phyloP scores from a whole-genome alignment of 1,140 invertebrate genomes.

The Pseudoatta argentina region DNA sequence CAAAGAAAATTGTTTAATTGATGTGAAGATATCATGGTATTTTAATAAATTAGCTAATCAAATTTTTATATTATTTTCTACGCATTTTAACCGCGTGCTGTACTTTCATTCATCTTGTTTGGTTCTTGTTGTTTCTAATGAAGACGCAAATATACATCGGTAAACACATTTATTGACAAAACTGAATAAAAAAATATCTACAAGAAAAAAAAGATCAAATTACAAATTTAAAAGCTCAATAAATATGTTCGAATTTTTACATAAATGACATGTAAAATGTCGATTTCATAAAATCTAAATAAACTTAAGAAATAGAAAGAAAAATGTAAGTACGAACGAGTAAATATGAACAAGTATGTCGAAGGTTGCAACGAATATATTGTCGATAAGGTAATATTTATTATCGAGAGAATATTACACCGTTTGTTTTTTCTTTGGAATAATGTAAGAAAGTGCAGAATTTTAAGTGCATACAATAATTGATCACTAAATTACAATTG shows the following conservation, averaged over 20 bases:
- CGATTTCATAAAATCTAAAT: constrained; percentile 9
- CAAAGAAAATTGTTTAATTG: too few species aligned
- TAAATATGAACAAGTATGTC: background rate
- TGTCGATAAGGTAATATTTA: constrained; percentile 74
- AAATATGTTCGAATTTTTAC: background rate
- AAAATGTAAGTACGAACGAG: background rate
- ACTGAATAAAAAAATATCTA: background rate
- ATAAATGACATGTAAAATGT: background rate
- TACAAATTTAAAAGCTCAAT: constrained; percentile 12
- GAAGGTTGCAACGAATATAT: constrained; percentile 50
- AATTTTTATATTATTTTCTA: too few species aligned
- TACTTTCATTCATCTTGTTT: constrained; percentile 33
- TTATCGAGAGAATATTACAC: constrained; percentile 81
- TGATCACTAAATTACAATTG: constrained; percentile 81
- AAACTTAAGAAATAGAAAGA: background rate
- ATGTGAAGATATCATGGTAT: too few species aligned
- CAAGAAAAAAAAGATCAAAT: background rate
- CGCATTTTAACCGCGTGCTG: too few species aligned
- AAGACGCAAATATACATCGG: constrained; percentile 36
- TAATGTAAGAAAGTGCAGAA: constrained; percentile 80
- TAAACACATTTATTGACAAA: constrained; percentile 27
- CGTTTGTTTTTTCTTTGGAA: constrained; percentile 81
- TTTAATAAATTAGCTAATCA: too few species aligned
- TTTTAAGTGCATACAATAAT: constrained; percentile 75
- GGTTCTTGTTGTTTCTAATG: constrained; percentile 67